Evolutionary conservation across 2,888 invertebrate genomes (phyloP).

Genomic region (Patella depressa): DNA sequence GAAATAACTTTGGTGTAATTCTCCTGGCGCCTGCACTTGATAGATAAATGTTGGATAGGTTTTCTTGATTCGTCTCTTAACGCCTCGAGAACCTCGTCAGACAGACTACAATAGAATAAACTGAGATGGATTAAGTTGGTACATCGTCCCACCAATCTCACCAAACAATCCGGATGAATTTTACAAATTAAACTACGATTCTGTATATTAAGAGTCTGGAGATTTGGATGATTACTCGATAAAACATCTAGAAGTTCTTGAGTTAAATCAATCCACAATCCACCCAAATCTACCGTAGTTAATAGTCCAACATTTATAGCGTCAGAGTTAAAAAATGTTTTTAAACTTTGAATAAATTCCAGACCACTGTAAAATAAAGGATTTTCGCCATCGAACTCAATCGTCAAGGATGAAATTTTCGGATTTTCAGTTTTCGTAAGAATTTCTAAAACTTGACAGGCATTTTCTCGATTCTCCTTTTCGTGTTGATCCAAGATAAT

Average conservation of each 20-base stretch:
- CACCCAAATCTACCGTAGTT: conserved; percentile 59
- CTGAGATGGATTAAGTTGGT: conserved; percentile 55
- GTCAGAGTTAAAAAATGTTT: conserved; percentile 58
- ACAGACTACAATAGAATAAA: conserved; percentile 59
- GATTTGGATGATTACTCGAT: conserved; percentile 52
- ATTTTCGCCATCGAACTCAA: conserved; percentile 60
- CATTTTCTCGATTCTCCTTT: conserved; percentile 53
- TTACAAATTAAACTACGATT: conserved; percentile 65
- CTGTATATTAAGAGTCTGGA: conserved; percentile 64
- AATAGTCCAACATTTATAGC: conserved; percentile 32
- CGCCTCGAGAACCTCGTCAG: conserved; percentile 59
- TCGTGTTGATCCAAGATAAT: conserved; percentile 60
- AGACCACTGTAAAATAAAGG: conserved; percentile 68
- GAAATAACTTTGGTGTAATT: conserved; percentile 61
- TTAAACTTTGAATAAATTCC: conserved; percentile 62
- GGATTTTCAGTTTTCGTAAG: conserved; percentile 43
- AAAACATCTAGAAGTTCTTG: conserved; percentile 62
- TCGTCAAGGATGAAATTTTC: conserved; percentile 35
- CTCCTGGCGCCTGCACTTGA: conserved; percentile 63
- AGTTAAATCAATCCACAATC: conserved; percentile 59
- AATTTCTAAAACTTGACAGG: conserved; percentile 50
- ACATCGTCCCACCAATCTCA: conserved; percentile 56
- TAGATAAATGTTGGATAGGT: conserved; percentile 55
- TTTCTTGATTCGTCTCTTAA: conserved; percentile 50
- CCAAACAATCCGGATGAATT: conserved; percentile 57